These are phyloP conservation scores for Smittia sp. DNA, from an alignment of 2,888 invertebrate species.

Conservation along the genomic window DNA sequence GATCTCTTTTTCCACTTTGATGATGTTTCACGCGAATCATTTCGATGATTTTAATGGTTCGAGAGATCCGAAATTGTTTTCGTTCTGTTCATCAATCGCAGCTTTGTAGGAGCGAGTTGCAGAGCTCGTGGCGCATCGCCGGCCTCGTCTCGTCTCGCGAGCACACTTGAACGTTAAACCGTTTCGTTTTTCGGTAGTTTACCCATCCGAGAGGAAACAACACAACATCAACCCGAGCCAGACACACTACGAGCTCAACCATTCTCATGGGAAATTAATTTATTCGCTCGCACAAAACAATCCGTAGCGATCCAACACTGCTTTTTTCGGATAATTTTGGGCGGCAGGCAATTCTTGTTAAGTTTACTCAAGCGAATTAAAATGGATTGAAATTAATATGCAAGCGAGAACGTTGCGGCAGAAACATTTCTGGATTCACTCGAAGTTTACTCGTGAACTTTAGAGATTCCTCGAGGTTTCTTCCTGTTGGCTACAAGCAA, in stretches of 20 bases:
- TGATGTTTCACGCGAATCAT: slow-evolving; percentile 27
- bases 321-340: background rate
- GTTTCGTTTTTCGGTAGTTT: slow-evolving; percentile 17
- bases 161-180: slow-evolving; percentile 7
- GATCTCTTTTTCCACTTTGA: slow-evolving; percentile 19
- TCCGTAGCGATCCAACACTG: too few species aligned
- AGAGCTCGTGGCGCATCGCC: slow-evolving; percentile 14
- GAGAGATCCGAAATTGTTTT: slow-evolving; percentile 27
- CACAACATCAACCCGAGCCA: background rate
- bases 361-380: slow-evolving; percentile 1
- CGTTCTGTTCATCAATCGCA: background rate
- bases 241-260: background rate
- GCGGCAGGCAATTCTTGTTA: background rate
- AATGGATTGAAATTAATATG: slow-evolving; percentile 18
- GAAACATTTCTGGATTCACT: background rate
- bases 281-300: background rate
- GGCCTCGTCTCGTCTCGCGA: slow-evolving; percentile 17
- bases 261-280: slow-evolving; percentile 23
- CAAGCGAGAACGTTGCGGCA: background rate
- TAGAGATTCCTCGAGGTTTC: too few species aligned
- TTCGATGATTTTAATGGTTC: slow-evolving; percentile 38
- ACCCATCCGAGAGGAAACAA: background rate
- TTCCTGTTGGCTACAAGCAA: too few species aligned
- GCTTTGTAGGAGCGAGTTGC: background rate
- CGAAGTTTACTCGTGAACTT: too few species aligned